phyloP scores from a whole-genome alignment of 2,888 invertebrate species.

The Polylopha cassiicola region DNA sequence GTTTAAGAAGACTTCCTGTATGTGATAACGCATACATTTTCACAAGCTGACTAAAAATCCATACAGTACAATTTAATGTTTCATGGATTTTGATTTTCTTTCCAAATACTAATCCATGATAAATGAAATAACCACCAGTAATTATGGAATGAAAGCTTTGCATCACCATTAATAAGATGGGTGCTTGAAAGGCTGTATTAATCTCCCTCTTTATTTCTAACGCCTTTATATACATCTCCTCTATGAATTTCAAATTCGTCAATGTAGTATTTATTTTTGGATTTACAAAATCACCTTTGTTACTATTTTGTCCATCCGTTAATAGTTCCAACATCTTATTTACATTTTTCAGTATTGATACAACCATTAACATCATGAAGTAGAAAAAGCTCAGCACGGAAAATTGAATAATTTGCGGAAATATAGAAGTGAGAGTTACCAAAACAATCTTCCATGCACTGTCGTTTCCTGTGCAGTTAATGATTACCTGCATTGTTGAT shows the following conservation, averaged over 20 bases:
- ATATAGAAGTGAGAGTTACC: conserved; percentile 43
- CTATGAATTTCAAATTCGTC: conserved; percentile 43
- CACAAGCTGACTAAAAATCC: conserved; percentile 54
- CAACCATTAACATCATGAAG: conserved; percentile 41
- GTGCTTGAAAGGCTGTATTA: not conserved
- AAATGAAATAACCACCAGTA: not conserved
- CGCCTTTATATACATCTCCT: conserved; percentile 43
- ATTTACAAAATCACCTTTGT: conserved; percentile 30
- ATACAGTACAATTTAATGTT: conserved; percentile 26
- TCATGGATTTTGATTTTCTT: not conserved
- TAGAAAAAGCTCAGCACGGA: conserved; percentile 45
- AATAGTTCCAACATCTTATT: conserved; percentile 31
- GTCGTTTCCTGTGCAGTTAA: conserved; percentile 46
- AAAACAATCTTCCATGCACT: conserved; percentile 52
- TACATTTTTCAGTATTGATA: conserved; percentile 41
- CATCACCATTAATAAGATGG: not conserved
- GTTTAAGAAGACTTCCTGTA: conserved; percentile 47
- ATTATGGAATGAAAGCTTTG: conserved; percentile 1
- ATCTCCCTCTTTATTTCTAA: conserved; percentile 22
- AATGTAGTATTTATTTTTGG: conserved; percentile 28
- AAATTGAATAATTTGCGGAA: conserved; percentile 57
- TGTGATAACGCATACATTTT: conserved; percentile 50
- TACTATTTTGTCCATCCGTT: conserved; percentile 26
- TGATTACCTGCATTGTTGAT: conserved; percentile 35
- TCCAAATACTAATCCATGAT: not conserved